Percentiles rank a stretch among this genome's conserved stretches.
Evolutionary conservation across 2,888 invertebrate species (phyloP).

Genomic region (Phortica magna): DNA sequence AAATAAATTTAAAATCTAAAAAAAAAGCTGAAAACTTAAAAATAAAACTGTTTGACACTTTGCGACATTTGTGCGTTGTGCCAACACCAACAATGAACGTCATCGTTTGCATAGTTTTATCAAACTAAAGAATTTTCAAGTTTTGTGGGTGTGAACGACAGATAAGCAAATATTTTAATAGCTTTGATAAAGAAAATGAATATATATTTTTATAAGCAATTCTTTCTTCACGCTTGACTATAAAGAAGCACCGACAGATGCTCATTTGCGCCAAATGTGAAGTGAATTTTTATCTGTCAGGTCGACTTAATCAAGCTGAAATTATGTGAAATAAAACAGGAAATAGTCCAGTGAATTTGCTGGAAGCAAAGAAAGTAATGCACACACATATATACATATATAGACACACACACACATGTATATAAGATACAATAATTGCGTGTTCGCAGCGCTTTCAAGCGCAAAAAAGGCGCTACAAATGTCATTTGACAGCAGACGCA

Average conservation of each 20-base stretch:
- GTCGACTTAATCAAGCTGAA: constrained; percentile 30
- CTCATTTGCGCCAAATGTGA: not conserved
- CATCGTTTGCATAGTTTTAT: constrained; percentile 2
- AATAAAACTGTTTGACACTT: no score
- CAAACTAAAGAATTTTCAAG: not conserved
- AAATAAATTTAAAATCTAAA: constrained; percentile 1
- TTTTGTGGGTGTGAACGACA: constrained; percentile 2
- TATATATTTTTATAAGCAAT: not conserved
- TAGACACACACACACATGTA: not conserved
- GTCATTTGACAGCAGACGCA: constrained; percentile 10
- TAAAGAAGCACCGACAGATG: not conserved
- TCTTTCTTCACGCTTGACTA: not conserved
- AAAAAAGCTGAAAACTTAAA: not conserved
- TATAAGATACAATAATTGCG: not conserved
- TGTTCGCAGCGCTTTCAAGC: not conserved
- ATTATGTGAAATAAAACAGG: constrained; percentile 14
- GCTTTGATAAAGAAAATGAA: not conserved
- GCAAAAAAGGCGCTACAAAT: constrained; percentile 4
- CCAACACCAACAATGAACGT: not conserved
- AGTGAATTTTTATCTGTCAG: not conserved
- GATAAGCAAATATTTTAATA: constrained; percentile 11
- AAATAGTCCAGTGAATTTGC: not conserved
- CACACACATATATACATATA: no score
- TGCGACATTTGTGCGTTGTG: not conserved
- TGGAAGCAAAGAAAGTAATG: not conserved